These are phyloP conservation scores for Cecropterus lyciades DNA, from an alignment of 1,140 invertebrate species.

Conservation along the genomic window DNA sequence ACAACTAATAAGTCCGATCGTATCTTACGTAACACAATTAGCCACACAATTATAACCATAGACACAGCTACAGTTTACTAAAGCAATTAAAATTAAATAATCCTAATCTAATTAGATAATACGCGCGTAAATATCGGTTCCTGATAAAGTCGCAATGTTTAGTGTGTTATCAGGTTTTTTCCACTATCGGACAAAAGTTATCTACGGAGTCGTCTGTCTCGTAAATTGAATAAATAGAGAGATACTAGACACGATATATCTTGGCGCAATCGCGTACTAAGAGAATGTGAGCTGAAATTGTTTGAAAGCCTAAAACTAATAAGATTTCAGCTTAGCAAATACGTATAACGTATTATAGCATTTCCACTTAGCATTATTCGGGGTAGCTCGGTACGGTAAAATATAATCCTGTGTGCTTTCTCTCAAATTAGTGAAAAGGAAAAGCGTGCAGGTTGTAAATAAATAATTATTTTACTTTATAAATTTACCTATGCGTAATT, in stretches of 20 bases:
- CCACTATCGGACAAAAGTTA: slow-evolving; percentile 32
- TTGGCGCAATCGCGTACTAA: background rate
- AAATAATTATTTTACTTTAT: too few species aligned
- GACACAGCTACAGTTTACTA: background rate
- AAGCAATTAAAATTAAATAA: slow-evolving; percentile 27
- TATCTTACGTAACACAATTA: too few species aligned
- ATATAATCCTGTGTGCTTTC: too few species aligned
- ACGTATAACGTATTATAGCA: too few species aligned
- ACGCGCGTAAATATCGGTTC: slow-evolving; percentile 17
- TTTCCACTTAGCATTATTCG: too few species aligned
- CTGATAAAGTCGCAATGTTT: slow-evolving; percentile 25
- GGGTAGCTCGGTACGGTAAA: too few species aligned
- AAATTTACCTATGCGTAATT: too few species aligned
- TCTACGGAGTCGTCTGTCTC: slow-evolving; percentile 9
- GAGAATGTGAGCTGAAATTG: background rate
- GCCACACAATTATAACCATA: background rate
- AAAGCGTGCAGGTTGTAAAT: too few species aligned
- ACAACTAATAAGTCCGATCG: too few species aligned
- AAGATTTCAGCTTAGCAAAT: background rate
- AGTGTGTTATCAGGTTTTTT: slow-evolving; percentile 29
- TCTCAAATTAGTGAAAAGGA: too few species aligned
- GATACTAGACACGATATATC: slow-evolving; percentile 11
- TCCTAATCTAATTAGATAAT: slow-evolving; percentile 29
- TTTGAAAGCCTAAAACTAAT: background rate
- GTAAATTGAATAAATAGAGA: slow-evolving; percentile 21